Conservation (phyloP, 2,113 vertebrate species). For the Scomber scombrus region DNA sequence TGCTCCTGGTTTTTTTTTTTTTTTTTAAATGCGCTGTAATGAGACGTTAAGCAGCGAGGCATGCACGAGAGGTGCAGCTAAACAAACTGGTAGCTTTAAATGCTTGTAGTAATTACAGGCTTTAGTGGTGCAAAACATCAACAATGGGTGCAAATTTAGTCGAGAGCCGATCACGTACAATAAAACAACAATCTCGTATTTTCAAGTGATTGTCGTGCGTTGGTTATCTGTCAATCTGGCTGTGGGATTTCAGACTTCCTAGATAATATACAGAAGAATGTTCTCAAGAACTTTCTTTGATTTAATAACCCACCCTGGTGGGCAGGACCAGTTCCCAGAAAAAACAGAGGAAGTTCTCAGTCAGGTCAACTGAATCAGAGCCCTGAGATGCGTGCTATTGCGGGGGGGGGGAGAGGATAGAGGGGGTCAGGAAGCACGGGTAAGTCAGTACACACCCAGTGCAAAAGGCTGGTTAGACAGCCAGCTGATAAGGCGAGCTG, state of each 20-base stretch:
- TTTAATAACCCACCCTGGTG: slow-evolving; percentile 41
- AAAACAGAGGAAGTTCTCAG: slow-evolving; percentile 68
- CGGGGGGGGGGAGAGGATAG: not conserved
- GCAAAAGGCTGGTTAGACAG: slow-evolving; percentile 25
- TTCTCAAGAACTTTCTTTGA: slow-evolving; percentile 63
- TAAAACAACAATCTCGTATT: slow-evolving; percentile 46
- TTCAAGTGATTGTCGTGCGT: slow-evolving; percentile 24
- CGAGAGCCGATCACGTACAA: slow-evolving; percentile 9
- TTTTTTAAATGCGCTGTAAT: slow-evolving; percentile 16
- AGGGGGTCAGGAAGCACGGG: slow-evolving; percentile 44
- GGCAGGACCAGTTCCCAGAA: slow-evolving; percentile 47
- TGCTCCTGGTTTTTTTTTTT: slow-evolving; percentile 9
- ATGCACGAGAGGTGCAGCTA: slow-evolving; percentile 28
- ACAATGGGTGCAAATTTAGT: slow-evolving; percentile 52
- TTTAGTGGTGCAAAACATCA: slow-evolving; percentile 29
- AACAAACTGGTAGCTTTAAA: slow-evolving; percentile 46
- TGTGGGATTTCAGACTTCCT: slow-evolving; percentile 40
- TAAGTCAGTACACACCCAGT: slow-evolving; percentile 30
- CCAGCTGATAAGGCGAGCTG: slow-evolving; percentile 37
- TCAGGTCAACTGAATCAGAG: slow-evolving; percentile 61
- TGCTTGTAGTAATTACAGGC: slow-evolving; percentile 61
- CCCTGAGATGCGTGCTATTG: not conserved
- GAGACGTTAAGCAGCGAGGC: slow-evolving; percentile 39
- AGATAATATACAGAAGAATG: slow-evolving; percentile 40
- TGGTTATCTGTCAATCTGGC: slow-evolving; percentile 50